Conservation (phyloP, 1,140 invertebrate genomes). For the Drosophila saltans region DNA sequence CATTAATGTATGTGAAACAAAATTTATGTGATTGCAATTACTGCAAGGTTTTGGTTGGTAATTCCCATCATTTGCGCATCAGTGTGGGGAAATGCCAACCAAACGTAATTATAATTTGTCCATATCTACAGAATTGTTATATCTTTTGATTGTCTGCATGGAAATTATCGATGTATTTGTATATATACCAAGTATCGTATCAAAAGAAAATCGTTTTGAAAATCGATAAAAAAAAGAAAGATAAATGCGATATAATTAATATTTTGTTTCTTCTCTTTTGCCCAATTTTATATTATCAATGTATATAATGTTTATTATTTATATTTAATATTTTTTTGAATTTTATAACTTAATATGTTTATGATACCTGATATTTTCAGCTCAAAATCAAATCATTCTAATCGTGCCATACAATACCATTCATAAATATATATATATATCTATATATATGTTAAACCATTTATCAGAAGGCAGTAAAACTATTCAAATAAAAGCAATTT, state of each 20-base stretch:
- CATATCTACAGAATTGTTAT: conserved; percentile 7
- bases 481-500: conserved; percentile 9
- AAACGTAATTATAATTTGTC: conserved; percentile 7
- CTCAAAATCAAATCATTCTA: conserved; percentile 42
- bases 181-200: conserved; percentile 5
- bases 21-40: conserved; percentile 75
- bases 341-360: neutral
- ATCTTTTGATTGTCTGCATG: conserved; percentile 1
- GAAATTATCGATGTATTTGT: conserved; percentile 8
- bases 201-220: neutral
- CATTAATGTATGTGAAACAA: conserved; percentile 67
- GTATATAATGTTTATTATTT: conserved; percentile 4
- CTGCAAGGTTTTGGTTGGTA: conserved; percentile 56
- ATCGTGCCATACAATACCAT: conserved; percentile 43
- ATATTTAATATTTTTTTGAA: conserved; percentile 14
- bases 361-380: conserved; percentile 14
- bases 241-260: neutral
- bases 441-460: conserved; percentile 1
- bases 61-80: conserved; percentile 17
- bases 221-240: neutral
- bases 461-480: conserved; percentile 11
- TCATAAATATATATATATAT: neutral
- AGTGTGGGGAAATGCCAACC: neutral
- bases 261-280: neutral
- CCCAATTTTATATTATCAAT: neutral